A percentile compares a stretch with the other conserved stretches of the same genome.
Evolutionary conservation across 2,888 invertebrate species (phyloP).

Genomic region (Cerastis rubricosa): DNA sequence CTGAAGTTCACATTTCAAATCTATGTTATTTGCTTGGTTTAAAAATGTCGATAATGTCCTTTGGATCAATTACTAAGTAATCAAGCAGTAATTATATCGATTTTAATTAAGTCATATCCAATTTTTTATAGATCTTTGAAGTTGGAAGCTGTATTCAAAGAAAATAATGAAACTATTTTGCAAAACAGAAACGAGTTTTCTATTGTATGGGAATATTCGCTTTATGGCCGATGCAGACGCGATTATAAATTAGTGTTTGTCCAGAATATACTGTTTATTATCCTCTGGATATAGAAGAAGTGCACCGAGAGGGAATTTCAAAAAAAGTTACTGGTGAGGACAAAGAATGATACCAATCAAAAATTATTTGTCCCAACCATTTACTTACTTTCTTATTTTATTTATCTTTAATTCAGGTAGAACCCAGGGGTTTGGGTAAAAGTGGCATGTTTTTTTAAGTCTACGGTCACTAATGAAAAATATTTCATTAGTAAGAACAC

Average conservation of each 20-base stretch:
- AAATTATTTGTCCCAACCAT: background rate
- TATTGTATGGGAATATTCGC: conserved; percentile 51
- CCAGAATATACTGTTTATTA: conserved; percentile 20
- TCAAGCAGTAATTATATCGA: background rate
- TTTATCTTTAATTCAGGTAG: no score
- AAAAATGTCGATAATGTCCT: background rate
- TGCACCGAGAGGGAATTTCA: background rate
- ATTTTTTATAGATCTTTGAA: conserved; percentile 25
- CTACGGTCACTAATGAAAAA: no score
- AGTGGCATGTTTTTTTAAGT: no score
- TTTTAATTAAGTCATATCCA: conserved; percentile 25
- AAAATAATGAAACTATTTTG: conserved; percentile 61
- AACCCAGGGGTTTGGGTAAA: no score
- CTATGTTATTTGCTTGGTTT: background rate
- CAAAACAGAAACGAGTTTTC: conserved; percentile 55
- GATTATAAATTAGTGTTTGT: conserved; percentile 55
- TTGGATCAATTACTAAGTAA: background rate
- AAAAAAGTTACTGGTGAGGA: background rate
- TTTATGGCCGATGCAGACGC: conserved; percentile 32
- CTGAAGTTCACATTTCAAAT: background rate
- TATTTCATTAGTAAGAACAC: no score
- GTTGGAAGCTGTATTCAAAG: conserved; percentile 47
- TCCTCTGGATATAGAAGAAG: background rate
- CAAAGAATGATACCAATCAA: background rate
- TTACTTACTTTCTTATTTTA: no score